A percentile compares a stretch with the other conserved stretches of the same genome.
phyloP scores from a whole-genome alignment of 2,797 vertebrate species.

The Alauda arvensis region DNA sequence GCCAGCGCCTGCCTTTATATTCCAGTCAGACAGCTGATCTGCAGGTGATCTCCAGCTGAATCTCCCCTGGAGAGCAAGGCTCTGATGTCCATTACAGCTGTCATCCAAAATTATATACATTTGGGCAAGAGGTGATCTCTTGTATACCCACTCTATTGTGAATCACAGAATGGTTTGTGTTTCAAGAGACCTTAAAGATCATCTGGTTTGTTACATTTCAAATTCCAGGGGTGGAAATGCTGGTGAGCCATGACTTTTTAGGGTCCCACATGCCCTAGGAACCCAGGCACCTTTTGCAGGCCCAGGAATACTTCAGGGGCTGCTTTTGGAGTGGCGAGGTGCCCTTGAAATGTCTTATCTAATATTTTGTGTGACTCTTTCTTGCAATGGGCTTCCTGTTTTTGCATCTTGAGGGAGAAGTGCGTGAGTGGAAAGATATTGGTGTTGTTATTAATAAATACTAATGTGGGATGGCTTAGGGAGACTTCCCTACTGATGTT shows the following conservation, averaged over 20 bases:
- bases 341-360: not conserved
- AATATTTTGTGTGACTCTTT: not conserved
- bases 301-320: not conserved
- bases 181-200: not conserved
- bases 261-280: not conserved
- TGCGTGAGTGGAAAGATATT: not conserved
- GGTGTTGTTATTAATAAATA: not conserved
- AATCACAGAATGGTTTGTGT: not conserved
- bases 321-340: not conserved
- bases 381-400: not conserved
- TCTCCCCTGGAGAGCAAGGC: not conserved
- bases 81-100: constrained; percentile 17
- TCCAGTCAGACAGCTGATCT: not conserved
- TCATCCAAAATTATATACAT: constrained; percentile 7
- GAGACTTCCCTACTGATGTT: not conserved
- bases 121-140: constrained; percentile 10
- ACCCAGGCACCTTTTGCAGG: not conserved
- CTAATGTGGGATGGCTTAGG: not conserved
- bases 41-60: not conserved
- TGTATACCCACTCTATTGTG: rapidly evolving
- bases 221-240: not conserved
- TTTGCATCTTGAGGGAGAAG: not conserved
- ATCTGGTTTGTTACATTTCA: not conserved
- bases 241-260: not conserved
- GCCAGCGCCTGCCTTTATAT: constrained; percentile 6